These are phyloP conservation scores for Gymnoscopelus braueri DNA, from an alignment of 2,797 vertebrate genomes.

Conservation along the genomic window DNA sequence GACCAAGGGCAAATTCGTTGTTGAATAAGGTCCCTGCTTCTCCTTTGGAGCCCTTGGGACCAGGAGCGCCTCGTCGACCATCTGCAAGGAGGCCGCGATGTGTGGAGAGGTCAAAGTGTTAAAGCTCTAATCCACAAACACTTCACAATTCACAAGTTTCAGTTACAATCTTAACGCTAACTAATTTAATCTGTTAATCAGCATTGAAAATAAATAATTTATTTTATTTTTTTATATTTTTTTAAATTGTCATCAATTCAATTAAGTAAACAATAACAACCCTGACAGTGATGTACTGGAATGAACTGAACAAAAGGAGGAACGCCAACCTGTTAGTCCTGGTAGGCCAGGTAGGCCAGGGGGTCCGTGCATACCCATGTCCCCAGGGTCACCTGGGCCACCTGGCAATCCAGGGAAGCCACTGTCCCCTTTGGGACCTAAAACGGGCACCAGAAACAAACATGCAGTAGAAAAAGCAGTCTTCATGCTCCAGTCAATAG, in stretches of 20 bases:
- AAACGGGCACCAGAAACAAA: slow-evolving; percentile 3
- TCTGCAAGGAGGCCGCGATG: slow-evolving; percentile 21
- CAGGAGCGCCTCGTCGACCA: slow-evolving; percentile 17
- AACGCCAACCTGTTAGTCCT: slow-evolving; percentile 51
- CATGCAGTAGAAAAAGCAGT: no score
- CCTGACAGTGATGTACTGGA: neutral
- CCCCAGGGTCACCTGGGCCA: slow-evolving; percentile 53
- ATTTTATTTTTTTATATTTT: neutral
- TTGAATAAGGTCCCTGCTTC: slow-evolving; percentile 45
- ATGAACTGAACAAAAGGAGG: neutral
- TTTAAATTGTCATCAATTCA: neutral
- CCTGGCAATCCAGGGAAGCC: slow-evolving; percentile 57
- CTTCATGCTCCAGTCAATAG: no score
- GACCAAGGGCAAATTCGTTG: neutral
- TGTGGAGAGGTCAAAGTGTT: neutral
- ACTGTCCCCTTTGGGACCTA: slow-evolving; percentile 63
- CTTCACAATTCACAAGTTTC: no score
- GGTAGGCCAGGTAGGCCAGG: slow-evolving; percentile 56
- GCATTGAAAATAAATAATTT: neutral
- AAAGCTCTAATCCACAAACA: no score
- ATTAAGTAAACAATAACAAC: neutral
- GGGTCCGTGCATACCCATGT: slow-evolving; percentile 60
- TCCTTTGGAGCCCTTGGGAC: slow-evolving; percentile 72
- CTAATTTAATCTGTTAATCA: no score
- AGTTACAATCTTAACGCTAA: no score